Base-by-base conservation (phyloP, 2,797 vertebrate genomes). In the Acrocephalus scirpaceus region DNA sequence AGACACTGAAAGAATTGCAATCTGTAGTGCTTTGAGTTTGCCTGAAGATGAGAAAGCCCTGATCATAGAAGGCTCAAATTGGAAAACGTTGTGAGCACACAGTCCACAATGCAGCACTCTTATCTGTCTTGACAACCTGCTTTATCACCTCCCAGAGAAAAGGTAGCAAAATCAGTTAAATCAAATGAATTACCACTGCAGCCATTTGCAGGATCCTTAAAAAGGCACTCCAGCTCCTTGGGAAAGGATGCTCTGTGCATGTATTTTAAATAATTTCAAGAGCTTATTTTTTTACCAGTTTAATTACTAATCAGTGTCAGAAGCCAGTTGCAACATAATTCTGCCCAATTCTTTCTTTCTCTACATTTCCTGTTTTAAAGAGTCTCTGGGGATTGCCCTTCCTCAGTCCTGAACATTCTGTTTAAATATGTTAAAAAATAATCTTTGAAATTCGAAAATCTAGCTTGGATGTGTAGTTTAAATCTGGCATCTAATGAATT, bases 71-170 rank as follows among this genome's bases (percentile, higher is more conserved):
- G 40, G 25, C 42, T 77, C 77, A 74, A 77, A 90, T 10, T 92
- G 87, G 74, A 89, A 95, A 95, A 82, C 0, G 2, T 25, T 78
- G 53, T 53, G 38, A 93, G 30, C 44, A 34, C 2, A 3, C n/a
- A 57, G 60, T 89, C 78, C 73, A 93, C 90, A 90, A 74, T 88
- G 58, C 20, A 23, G 54, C 50, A 22, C 47, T 64, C 90, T 97
- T 93, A 86, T 81, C 87, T 90, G 4, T 69, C 88, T 51, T 58
- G 66, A 48, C 62, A 84, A 62, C 44, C 65, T 80, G 57, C 58
- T 95, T 90, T 95, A 90, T 94, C 86, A 66, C 27, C 56, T 93
- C 54, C 58, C 47, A 78, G 76, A 92, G 34, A 93, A 88, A 86
- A 93, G 58, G 58, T 54, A 54, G 79, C 56, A 90, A 86, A 88